Evolutionary conservation across 2,888 invertebrate species (phyloP).

Genomic region (Eupsilia transversa): DNA sequence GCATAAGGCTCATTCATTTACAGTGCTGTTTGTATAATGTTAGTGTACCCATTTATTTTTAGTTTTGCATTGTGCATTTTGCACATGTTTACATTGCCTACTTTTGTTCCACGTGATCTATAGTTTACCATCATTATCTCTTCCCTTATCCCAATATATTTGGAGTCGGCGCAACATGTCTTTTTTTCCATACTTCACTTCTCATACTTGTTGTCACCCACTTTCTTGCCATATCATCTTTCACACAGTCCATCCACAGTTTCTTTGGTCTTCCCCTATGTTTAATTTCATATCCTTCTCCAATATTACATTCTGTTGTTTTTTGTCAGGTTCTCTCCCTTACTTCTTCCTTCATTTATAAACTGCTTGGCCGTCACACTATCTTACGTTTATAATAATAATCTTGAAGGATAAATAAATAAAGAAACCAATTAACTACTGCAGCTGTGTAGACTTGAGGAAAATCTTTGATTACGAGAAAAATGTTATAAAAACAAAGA

Average conservation of each 20-base stretch:
- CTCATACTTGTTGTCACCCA: too few relatives aligned
- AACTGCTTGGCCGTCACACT: conserved; percentile 4
- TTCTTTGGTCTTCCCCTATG: background rate
- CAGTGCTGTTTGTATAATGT: too few relatives aligned
- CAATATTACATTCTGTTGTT: background rate
- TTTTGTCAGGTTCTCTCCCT: background rate
- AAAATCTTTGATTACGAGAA: conserved; percentile 23
- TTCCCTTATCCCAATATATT: too few relatives aligned
- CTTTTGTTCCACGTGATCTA: background rate
- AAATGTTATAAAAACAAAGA: conserved; percentile 7
- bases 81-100: too few relatives aligned
- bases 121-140: background rate
- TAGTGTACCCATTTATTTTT: too few relatives aligned
- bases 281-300: background rate
- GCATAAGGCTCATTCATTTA: too few relatives aligned
- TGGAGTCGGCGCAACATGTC: too few relatives aligned
- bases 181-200: background rate
- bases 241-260: background rate
- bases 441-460: conserved; percentile 29
- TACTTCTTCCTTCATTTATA: background rate
- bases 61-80: too few relatives aligned
- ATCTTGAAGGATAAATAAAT: conserved; percentile 29
- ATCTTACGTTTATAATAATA: conserved; percentile 6
- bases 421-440: conserved; percentile 17
- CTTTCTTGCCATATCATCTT: background rate